These are phyloP conservation scores for Belgica antarctica DNA, from an alignment of 2,888 invertebrate genomes.

Conservation along the genomic window DNA sequence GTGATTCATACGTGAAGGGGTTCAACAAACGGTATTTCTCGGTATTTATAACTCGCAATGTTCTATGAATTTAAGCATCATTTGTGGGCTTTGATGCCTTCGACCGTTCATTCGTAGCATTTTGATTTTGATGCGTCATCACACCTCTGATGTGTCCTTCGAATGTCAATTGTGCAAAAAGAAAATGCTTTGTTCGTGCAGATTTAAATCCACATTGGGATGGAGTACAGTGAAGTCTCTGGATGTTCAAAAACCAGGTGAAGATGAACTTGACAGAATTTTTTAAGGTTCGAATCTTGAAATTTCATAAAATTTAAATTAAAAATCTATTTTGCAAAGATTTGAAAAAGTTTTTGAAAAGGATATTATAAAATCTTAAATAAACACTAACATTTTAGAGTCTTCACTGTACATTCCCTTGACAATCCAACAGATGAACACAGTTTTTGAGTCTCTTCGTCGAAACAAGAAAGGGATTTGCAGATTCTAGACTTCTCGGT, in stretches of 20 bases:
- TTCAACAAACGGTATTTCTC: background rate
- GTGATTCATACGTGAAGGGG: background rate
- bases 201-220: conserved; percentile 4
- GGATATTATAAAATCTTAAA: too few species aligned
- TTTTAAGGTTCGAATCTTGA: too few species aligned
- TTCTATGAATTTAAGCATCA: conserved; percentile 24
- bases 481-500: background rate
- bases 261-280: too few species aligned
- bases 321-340: too few species aligned
- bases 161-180: conserved; percentile 21
- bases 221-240: too few species aligned
- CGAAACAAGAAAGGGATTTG: background rate
- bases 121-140: conserved; percentile 37
- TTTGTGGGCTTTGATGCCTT: conserved; percentile 10
- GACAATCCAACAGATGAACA: background rate
- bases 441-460: background rate
- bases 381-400: too few species aligned
- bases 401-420: too few species aligned
- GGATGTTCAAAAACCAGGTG: too few species aligned
- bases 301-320: too few species aligned
- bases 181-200: background rate
- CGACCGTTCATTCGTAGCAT: background rate
- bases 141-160: conserved; percentile 29
- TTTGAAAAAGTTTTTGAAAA: too few species aligned
- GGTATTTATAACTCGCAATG: conserved; percentile 21